phyloP scores from a whole-genome alignment of 53 echinoderm and acorn worm species.

The Arbacia lixula region DNA sequence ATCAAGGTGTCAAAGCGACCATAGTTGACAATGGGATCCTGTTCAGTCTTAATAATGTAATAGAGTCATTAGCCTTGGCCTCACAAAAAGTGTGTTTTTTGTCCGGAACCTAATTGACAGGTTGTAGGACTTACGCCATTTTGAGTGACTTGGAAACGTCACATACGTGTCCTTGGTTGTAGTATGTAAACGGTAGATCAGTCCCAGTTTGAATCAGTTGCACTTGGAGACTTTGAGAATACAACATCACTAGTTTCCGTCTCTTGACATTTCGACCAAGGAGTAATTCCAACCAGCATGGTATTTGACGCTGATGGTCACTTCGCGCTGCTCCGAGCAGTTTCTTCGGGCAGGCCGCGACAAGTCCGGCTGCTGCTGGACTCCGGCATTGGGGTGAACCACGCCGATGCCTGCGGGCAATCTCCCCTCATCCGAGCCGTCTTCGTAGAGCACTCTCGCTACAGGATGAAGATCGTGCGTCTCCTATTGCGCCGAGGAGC shows the following conservation, averaged over 20 bases:
- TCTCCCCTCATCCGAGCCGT: constrained; percentile 81
- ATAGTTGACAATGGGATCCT: no score
- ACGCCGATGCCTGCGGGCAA: constrained; percentile 75
- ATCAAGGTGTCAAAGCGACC: no score
- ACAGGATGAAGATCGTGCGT: constrained; percentile 69
- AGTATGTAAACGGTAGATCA: no score
- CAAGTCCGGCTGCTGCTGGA: constrained; percentile 86
- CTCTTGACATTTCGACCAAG: no score
- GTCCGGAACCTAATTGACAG: no score
- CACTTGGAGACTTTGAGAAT: neutral
- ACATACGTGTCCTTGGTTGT: no score
- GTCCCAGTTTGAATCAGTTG: neutral
- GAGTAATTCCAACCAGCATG: no score
- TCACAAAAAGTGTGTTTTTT: no score
- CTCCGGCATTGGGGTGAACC: constrained; percentile 67
- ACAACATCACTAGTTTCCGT: neutral
- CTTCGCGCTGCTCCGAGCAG: constrained; percentile 69
- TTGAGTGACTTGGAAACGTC: no score
- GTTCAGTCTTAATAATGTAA: no score
- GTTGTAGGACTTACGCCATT: no score
- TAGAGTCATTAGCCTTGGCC: no score
- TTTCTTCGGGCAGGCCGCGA: constrained; percentile 72
- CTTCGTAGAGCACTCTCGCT: constrained; percentile 76
- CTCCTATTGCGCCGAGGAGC: constrained; percentile 73
- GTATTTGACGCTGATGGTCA: constrained; percentile 39